phyloP scores from a whole-genome alignment of 2,888 invertebrate genomes.

The Diarsia dahlii region DNA sequence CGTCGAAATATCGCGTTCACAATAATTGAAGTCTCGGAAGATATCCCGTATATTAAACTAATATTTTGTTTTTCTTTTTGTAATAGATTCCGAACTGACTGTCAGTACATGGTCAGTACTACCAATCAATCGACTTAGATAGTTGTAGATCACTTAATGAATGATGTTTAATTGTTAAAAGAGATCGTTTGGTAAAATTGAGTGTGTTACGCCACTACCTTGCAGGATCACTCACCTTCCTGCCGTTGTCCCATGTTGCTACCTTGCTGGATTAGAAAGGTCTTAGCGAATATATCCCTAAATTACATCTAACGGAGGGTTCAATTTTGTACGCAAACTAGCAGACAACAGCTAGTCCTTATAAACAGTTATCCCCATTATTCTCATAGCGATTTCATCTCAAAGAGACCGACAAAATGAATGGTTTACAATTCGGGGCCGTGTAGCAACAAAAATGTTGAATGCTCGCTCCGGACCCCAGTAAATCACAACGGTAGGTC shows the following conservation, averaged over 20 bases:
- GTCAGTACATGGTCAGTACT: no score
- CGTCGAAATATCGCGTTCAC: not conserved
- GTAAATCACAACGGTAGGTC: conserved; percentile 85
- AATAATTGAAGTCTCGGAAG: not conserved
- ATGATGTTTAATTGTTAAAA: no score
- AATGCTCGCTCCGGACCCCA: conserved; percentile 63
- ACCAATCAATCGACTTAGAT: no score
- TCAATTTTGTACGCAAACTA: not conserved
- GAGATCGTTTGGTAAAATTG: no score
- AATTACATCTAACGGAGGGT: not conserved
- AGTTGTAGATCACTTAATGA: no score
- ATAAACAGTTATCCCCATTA: conserved; percentile 15
- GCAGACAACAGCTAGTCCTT: not conserved
- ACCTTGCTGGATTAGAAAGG: not conserved
- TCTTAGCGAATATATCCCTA: not conserved
- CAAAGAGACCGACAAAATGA: conserved; percentile 41
- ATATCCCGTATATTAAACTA: no score
- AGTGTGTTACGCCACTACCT: no score
- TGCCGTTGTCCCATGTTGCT: not conserved
- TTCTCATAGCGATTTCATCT: not conserved
- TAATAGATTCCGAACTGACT: no score
- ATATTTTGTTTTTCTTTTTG: no score
- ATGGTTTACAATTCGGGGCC: conserved; percentile 21
- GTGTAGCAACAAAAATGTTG: conserved; percentile 57
- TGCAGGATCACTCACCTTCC: no score